Base-by-base conservation (phyloP, 2,888 invertebrate genomes). In the Tetragonisca angustula region DNA sequence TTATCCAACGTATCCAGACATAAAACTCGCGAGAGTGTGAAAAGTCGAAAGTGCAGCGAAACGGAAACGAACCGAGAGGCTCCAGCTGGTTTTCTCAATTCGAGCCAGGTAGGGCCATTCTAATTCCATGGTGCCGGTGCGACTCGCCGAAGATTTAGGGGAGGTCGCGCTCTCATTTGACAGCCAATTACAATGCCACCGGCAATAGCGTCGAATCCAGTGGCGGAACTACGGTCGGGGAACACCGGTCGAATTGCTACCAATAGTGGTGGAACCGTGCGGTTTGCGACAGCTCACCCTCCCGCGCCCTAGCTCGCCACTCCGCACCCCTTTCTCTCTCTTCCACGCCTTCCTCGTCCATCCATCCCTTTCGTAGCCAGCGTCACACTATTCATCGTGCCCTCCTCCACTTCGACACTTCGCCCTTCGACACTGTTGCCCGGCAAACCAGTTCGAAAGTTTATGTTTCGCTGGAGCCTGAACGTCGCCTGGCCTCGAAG, bases 151-250 rank as follows among this genome's bases (percentile, higher is more conserved):
- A 92, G 92, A 92, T 92, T 92, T 92, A 92, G 86, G 88, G 84
- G 87, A 89, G 91, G 84, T 90, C 90, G 91, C 89, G 83, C 91
- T 92, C 92, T 92, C 91, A 92, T 92, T 92, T 92, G 91, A 91
- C 90, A 93, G 91, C 90, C 92, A 92, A 92, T 92, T 93, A 92
- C 93, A 92, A 92, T 92, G 91, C 89, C 90, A 87, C 84, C 83
- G 90, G 90, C 89, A 89, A 90, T 90, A 86, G 86, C 85, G 90
- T 80, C 87, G 89, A 85, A 88, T 89, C 81, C 86, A 86, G 79
- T 70, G 86, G 81, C 88, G 87, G 90, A 87, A 90, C 85, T 89
- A 81, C 83, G 87, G 81, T 79, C 78, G 76, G 88, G 85, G 83
- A 86, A 89, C 86, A 83, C 85, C 73, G 90, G 90, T 84, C 83